Base-by-base conservation (phyloP, 2,797 vertebrate genomes). In the Nasua narica region DNA sequence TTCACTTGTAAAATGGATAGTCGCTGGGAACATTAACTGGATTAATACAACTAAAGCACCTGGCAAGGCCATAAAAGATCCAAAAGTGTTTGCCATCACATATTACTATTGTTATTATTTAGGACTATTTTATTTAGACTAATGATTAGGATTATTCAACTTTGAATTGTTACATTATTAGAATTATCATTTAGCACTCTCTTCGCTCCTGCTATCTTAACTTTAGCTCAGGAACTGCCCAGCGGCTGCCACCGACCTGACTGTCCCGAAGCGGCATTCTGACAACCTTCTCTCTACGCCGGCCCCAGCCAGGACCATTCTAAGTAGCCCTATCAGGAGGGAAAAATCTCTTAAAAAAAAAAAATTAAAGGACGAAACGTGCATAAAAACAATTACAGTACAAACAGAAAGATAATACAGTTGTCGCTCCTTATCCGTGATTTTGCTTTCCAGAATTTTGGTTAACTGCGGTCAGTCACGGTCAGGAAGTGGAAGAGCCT, bases 351-450 rank as follows among this genome's bases (percentile, higher is more conserved):
- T 48, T 18, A 76, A 77, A n/a, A 76, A 76, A 69, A 77, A 50
- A 21, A 77, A n/a, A 91, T 72, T 87, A 74, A 86, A 88, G 13
- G 10, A 58, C 0, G 25, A 84, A 87, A 50, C 4, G 90, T 70
- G 16, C 90, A 82, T 46, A 82, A 89, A 87, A 93, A 37, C n/a
- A 87, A 95, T 89, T 89, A 76, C 19, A 77, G 54, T 83, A 43
- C 60, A 25, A 50, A 94, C 72, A 91, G 70, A 70, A 56, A 54
- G 40, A 19, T 46, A 77, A 90, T 21, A 35, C 1, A 32, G 9
- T 50, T 2, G 5, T 50, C 0, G 1, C 15, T 32, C 48, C 76
- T 78, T 35, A 78, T 6, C 48, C 6, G 0, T 21, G 32, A n/a
- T 52, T 77, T n/a, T 13, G 32, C 48, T 78, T n/a, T 52, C 48